Conservation (phyloP, 2,113 vertebrate species). For the Nerophis ophidion region DNA sequence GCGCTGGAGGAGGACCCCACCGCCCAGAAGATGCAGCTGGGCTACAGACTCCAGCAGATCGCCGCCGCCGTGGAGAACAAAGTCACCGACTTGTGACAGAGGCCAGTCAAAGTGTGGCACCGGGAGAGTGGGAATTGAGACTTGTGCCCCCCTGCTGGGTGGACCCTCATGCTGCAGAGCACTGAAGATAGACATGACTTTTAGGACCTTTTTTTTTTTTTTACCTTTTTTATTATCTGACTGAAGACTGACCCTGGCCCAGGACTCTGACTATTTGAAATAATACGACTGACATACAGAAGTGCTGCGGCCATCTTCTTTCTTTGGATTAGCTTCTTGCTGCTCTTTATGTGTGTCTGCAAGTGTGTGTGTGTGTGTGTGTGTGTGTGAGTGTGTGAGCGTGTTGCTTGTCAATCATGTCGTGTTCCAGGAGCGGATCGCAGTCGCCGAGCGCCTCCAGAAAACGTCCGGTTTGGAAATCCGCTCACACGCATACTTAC, state of each 20-base stretch:
- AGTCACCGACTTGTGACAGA: slow-evolving; percentile 92
- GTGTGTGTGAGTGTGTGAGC: background rate
- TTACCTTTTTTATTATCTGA: background rate
- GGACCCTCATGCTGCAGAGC: slow-evolving; percentile 10
- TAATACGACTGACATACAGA: too few relatives aligned
- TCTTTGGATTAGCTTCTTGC: slow-evolving; percentile 9
- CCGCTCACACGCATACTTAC: too few relatives aligned
- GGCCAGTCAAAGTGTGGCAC: background rate
- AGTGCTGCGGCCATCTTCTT: background rate
- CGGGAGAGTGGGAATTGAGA: background rate
- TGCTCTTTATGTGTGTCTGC: slow-evolving; percentile 17
- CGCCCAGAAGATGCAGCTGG: slow-evolving; percentile 97
- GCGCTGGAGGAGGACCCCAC: slow-evolving; percentile 89
- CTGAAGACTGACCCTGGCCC: background rate
- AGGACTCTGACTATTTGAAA: too few relatives aligned
- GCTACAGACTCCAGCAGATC: slow-evolving; percentile 93
- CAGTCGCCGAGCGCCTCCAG: background rate
- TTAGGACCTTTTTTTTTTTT: background rate
- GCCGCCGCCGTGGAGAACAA: slow-evolving; percentile 97
- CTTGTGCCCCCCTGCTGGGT: background rate
- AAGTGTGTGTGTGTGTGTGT: background rate
- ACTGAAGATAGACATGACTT: background rate
- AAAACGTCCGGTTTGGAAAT: background rate
- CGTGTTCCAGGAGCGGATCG: too few relatives aligned
- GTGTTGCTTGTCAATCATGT: slow-evolving; percentile 7